phyloP scores from a whole-genome alignment of 1,140 invertebrate species.

The Drosophila melanica region DNA sequence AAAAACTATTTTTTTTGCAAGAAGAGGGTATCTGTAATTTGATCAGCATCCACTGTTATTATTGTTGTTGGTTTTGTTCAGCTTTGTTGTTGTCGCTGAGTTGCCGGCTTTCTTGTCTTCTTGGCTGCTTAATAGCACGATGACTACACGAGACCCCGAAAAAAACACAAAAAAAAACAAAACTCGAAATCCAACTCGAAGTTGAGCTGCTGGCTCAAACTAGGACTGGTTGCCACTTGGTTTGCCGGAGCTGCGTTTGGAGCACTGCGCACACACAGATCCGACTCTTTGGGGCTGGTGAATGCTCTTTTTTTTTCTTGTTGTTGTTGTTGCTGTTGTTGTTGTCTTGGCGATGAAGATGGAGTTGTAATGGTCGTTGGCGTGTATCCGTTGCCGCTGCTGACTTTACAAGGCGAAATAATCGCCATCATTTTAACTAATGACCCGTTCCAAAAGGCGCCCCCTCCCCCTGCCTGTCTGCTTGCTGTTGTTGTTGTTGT shows the following conservation, averaged over 20 bases:
- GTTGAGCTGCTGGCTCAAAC: slow-evolving; percentile 5
- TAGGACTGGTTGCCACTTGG: slow-evolving; percentile 25
- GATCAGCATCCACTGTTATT: background rate
- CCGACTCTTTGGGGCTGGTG: background rate
- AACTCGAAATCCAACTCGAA: slow-evolving; percentile 52
- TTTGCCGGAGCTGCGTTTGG: background rate
- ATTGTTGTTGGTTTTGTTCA: slow-evolving; percentile 18
- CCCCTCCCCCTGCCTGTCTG: background rate
- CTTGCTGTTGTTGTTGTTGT: slow-evolving; percentile 42
- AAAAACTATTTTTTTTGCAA: too few species aligned
- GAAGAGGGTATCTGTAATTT: too few species aligned
- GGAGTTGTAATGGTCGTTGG: slow-evolving; percentile 67
- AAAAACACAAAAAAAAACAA: too few species aligned
- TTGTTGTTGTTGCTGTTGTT: slow-evolving; percentile 26
- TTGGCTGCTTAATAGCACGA: slow-evolving; percentile 75
- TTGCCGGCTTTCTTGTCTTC: slow-evolving; percentile 34
- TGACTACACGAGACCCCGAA: slow-evolving; percentile 62
- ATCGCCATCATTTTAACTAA: slow-evolving; percentile 83
- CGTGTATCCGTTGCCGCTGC: slow-evolving; percentile 57
- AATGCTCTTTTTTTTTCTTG: slow-evolving; percentile 16
- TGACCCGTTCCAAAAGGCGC: slow-evolving; percentile 63
- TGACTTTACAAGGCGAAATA: slow-evolving; percentile 73
- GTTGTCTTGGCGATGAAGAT: slow-evolving; percentile 37
- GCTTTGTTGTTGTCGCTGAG: slow-evolving; percentile 23
- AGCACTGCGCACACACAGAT: background rate